Conservation (phyloP, 2,113 vertebrate genomes). For the Thalassarche chlororhynchos region DNA sequence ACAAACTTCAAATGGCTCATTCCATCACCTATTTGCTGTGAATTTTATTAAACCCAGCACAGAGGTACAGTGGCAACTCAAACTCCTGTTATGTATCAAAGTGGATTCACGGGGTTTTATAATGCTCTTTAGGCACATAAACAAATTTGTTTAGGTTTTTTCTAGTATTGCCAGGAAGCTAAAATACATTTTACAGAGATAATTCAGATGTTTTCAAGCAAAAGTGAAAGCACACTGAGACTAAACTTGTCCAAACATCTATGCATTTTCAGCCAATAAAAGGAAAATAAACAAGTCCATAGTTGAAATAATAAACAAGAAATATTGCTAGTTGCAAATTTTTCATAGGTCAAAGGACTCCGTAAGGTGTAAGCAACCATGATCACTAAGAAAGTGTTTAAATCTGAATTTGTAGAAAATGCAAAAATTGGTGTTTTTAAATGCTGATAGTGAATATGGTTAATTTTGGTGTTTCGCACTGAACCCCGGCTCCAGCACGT, state of each 20-base stretch:
- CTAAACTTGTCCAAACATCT: slow-evolving; percentile 1
- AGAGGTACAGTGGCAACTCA: slow-evolving; percentile 34
- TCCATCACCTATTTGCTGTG: slow-evolving; percentile 27
- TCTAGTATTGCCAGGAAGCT: neutral
- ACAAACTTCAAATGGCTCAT: slow-evolving; percentile 40
- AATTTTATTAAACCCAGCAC: slow-evolving; percentile 41
- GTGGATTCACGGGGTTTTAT: slow-evolving; percentile 37
- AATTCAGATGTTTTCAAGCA: neutral
- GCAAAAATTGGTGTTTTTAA: neutral
- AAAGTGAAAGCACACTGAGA: neutral
- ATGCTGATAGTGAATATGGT: neutral
- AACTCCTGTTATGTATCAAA: slow-evolving; percentile 18
- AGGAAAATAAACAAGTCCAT: neutral
- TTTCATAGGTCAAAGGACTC: neutral
- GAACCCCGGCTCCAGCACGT: neutral
- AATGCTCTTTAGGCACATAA: slow-evolving; percentile 37
- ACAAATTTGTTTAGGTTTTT: slow-evolving; percentile 10
- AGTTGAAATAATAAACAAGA: neutral
- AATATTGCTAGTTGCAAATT: neutral
- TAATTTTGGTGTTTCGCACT: neutral
- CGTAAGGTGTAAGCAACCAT: neutral
- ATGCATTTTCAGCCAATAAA: neutral
- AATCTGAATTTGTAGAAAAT: neutral
- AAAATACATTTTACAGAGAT: slow-evolving; percentile 19
- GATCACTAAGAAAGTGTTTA: neutral